Evolutionary conservation across 2,113 vertebrate genomes (phyloP).

Genomic region (Tamias sibiricus): DNA sequence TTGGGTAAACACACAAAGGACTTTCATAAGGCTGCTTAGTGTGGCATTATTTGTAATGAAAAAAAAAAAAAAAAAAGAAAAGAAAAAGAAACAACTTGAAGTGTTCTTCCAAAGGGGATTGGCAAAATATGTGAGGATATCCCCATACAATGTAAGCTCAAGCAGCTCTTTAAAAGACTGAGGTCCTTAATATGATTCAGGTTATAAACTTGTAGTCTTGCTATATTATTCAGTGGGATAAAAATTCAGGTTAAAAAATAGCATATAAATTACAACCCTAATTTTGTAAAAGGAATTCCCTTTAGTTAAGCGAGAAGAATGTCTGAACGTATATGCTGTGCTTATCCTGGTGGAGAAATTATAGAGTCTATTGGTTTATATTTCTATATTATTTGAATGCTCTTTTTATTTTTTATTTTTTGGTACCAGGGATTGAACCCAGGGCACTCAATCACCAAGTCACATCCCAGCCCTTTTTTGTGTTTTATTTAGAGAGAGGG

Average conservation of each 20-base stretch:
- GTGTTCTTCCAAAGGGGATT: conserved; percentile 8
- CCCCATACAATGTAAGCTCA: background rate
- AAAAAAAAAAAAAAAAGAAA: background rate
- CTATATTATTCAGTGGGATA: background rate
- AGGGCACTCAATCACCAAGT: background rate
- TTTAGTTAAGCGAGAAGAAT: conserved; percentile 39
- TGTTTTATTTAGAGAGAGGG: background rate
- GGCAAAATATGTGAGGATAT: background rate
- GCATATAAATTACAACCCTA: background rate
- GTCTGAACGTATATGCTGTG: background rate
- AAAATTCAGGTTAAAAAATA: conserved; percentile 26
- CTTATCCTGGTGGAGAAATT: background rate
- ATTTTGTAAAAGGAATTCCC: conserved; percentile 33
- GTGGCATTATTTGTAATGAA: conserved; percentile 14
- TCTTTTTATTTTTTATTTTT: conserved; percentile 6
- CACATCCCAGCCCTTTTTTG: background rate
- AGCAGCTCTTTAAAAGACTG: background rate
- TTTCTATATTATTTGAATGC: background rate
- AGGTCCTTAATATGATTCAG: background rate
- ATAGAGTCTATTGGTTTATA: background rate
- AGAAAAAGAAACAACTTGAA: background rate
- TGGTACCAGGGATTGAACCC: no score
- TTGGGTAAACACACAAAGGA: background rate
- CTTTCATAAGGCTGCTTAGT: background rate
- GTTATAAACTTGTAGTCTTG: conserved; percentile 19